Conservation (phyloP, 2,888 invertebrate species). For the Oegoconia quadripuncta region DNA sequence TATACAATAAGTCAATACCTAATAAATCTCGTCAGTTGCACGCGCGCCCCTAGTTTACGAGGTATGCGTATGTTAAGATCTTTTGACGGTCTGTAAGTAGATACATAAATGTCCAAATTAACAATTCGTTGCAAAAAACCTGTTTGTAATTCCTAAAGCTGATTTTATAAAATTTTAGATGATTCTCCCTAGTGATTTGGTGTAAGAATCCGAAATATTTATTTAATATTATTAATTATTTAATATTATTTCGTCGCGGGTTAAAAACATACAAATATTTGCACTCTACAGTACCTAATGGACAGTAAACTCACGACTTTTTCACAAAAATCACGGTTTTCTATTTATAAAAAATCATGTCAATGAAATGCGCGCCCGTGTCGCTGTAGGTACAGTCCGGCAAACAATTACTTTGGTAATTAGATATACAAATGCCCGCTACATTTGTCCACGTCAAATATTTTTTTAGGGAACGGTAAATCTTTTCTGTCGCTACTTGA, state of each 20-base stretch:
- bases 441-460: constrained; percentile 57
- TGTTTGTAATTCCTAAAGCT: too few relatives aligned
- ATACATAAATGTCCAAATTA: constrained; percentile 13
- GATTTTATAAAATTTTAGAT: too few relatives aligned
- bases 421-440: constrained; percentile 37
- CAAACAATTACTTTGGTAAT: constrained; percentile 23
- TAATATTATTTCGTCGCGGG: too few relatives aligned
- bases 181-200: too few relatives aligned
- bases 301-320: constrained; percentile 3
- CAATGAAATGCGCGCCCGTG: constrained; percentile 17
- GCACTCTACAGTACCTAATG: too few relatives aligned
- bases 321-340: too few relatives aligned
- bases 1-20: constrained; percentile 29
- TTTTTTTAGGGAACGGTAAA: constrained; percentile 55
- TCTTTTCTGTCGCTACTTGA: constrained; percentile 40
- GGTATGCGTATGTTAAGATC: constrained; percentile 21
- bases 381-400: neutral
- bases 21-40: constrained; percentile 29
- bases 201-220: too few relatives aligned
- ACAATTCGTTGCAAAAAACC: too few relatives aligned
- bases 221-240: too few relatives aligned
- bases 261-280: too few relatives aligned
- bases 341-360: constrained; percentile 15
- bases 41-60: constrained; percentile 30
- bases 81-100: constrained; percentile 26